Conservation (phyloP, 2,113 vertebrate species). For the Urocitellus parryii region DNA sequence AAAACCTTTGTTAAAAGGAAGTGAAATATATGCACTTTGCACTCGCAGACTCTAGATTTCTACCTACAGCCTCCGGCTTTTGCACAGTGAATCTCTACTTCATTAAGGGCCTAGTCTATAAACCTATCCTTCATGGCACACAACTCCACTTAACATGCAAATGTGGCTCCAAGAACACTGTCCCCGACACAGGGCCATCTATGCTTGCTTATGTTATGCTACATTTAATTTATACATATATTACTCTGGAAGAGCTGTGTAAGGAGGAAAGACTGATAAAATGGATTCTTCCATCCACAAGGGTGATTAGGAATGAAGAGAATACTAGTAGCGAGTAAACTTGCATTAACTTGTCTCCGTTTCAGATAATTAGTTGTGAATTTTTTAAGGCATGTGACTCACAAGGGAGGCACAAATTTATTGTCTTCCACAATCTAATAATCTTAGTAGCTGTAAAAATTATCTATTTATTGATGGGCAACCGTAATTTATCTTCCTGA, state of each 20-base stretch:
- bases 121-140: not conserved
- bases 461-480: conserved; percentile 84
- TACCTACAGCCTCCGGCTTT: not conserved
- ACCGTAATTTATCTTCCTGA: conserved; percentile 77
- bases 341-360: conserved; percentile 75
- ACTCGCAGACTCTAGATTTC: not conserved
- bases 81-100: not conserved
- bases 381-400: conserved; percentile 83
- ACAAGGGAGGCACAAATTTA: conserved; percentile 83
- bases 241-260: conserved; percentile 36
- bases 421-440: conserved; percentile 83
- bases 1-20: conserved; percentile 26
- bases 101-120: not conserved
- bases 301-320: conserved; percentile 66
- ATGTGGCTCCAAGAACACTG: not conserved
- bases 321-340: conserved; percentile 64
- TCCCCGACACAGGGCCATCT: not conserved
- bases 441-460: conserved; percentile 75
- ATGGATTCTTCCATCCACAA: conserved; percentile 35
- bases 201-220: not conserved
- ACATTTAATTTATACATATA: conserved; percentile 43
- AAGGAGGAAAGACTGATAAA: conserved; percentile 12
- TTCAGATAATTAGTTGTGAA: conserved; percentile 83
- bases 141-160: conserved; percentile 7
- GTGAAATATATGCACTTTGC: not conserved